These are phyloP conservation scores for Eueides isabella DNA, from an alignment of 1,140 invertebrate genomes.

Conservation along the genomic window DNA sequence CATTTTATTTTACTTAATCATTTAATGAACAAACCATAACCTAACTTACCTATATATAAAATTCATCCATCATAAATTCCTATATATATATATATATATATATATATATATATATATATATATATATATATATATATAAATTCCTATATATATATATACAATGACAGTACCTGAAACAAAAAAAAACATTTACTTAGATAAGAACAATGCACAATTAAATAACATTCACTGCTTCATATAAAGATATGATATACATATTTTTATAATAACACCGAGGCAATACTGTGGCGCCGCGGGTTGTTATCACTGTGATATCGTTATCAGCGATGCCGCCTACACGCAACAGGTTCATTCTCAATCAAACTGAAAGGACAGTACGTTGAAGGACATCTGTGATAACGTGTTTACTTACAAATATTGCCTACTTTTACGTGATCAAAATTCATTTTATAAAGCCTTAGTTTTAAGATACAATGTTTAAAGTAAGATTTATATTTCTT, in stretches of 20 bases:
- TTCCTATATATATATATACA: too few relatives aligned
- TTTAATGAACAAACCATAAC: too few relatives aligned
- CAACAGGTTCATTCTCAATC: constrained; percentile 9
- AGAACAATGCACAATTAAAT: background rate
- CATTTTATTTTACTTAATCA: too few relatives aligned
- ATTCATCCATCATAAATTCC: too few relatives aligned
- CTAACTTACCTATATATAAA: too few relatives aligned
- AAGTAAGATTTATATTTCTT: too few relatives aligned
- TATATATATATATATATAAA: background rate
- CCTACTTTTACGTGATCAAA: too few relatives aligned
- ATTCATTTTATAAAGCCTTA: too few relatives aligned
- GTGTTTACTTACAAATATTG: background rate
- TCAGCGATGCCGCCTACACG: constrained; percentile 4
- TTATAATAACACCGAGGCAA: background rate
- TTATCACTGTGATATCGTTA: background rate
- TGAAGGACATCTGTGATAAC: background rate
- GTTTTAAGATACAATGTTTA: too few relatives aligned
- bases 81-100: background rate
- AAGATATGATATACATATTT: background rate
- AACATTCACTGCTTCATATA: background rate
- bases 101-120: background rate
- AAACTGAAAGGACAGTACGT: background rate
- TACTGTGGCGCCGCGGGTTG: background rate
- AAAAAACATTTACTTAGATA: background rate
- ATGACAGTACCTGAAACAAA: background rate